phyloP scores from a whole-genome alignment of 2,888 invertebrate species.

The Tetranychus truncatus region DNA sequence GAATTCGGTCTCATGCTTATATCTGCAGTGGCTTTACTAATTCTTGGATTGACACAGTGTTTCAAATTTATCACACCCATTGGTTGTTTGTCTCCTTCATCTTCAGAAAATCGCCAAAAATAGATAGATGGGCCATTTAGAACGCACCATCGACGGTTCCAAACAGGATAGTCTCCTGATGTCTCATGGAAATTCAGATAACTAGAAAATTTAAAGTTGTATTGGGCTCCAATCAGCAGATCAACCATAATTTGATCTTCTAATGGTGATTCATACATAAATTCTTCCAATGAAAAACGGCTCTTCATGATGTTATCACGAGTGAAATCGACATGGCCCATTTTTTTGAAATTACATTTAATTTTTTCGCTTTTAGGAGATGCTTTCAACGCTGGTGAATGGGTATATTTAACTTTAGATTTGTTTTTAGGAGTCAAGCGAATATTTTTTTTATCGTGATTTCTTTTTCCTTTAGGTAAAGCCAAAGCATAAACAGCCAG shows the following conservation, averaged over 20 bases:
- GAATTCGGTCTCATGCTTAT: not conserved
- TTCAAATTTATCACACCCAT: not conserved
- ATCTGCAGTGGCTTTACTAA: not conserved
- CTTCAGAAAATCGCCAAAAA: conserved; percentile 3
- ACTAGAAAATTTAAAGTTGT: not conserved
- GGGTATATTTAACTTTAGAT: not conserved
- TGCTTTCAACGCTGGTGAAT: not conserved
- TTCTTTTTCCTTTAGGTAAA: conserved; percentile 3
- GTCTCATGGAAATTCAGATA: conserved; percentile 1
- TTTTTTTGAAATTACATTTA: not conserved
- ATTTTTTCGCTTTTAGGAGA: not conserved
- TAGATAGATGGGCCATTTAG: not conserved
- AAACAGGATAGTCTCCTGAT: conserved; percentile 2
- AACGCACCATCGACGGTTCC: conserved; percentile 9
- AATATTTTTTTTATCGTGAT: conserved; percentile 4
- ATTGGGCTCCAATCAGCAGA: not conserved
- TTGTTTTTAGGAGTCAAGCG: not conserved
- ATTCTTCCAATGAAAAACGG: not conserved
- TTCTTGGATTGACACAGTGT: conserved; percentile 8
- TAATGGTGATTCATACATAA: conserved; percentile 5
- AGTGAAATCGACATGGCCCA: not conserved
- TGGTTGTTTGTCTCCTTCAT: conserved; percentile 2
- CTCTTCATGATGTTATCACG: not conserved
- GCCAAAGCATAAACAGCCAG: not conserved
- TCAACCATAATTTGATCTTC: not conserved